phyloP scores from a whole-genome alignment of 1,140 invertebrate genomes.

The Lordiphosa mommai region DNA sequence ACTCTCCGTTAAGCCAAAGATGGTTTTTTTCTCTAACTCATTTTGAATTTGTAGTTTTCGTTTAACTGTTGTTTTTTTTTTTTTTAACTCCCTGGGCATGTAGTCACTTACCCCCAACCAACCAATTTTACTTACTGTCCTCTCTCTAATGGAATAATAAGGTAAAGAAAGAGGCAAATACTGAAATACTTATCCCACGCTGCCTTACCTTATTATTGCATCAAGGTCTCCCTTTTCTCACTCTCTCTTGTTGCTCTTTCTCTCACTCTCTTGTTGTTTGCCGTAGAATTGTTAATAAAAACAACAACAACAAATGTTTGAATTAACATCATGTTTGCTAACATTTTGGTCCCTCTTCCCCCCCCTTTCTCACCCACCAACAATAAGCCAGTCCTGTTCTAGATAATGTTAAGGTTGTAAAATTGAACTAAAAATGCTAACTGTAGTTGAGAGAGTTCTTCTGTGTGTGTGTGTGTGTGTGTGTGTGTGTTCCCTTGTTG shows the following conservation, averaged over 20 bases:
- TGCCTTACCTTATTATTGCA: too few species aligned
- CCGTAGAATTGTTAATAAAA: background rate
- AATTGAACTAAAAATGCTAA: background rate
- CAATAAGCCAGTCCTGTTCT: background rate
- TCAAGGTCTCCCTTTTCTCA: too few species aligned
- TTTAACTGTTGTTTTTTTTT: too few species aligned
- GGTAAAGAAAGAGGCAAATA: too few species aligned
- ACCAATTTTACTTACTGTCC: too few species aligned
- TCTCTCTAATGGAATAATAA: too few species aligned
- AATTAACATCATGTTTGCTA: background rate
- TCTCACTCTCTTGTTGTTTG: background rate
- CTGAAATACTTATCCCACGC: too few species aligned
- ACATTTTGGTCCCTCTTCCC: background rate
- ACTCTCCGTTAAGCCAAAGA: too few species aligned
- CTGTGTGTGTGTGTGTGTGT: constrained; percentile 1
- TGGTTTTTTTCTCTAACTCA: too few species aligned
- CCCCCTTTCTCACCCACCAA: background rate
- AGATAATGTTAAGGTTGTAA: too few species aligned
- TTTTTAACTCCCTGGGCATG: background rate
- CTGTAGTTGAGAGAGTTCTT: constrained; percentile 3
- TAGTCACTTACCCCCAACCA: background rate
- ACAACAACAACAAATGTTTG: background rate
- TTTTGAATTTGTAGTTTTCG: too few species aligned
- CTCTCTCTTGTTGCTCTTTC: background rate
- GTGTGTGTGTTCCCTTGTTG: constrained; percentile 32